Base-by-base conservation (phyloP, 2,888 invertebrate genomes). In the Pristionchus japonicus region DNA sequence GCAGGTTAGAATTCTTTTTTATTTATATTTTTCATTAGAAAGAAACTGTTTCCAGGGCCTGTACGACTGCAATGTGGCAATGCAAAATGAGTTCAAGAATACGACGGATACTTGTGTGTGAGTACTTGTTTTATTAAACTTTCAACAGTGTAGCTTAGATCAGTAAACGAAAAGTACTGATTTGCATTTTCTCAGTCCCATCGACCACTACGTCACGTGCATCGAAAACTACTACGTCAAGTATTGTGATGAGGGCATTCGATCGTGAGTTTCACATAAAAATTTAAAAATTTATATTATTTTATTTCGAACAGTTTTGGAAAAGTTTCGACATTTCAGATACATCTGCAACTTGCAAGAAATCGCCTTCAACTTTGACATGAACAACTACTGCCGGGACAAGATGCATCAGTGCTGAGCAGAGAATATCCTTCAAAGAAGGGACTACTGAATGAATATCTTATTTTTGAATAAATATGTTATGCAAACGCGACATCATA, bases 291-390 rank as follows among this genome's bases (percentile, higher is more conserved):
- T n/a, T n/a, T n/a, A n/a, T n/a, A n/a, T n/a, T n/a, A n/a, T n/a
- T n/a, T n/a, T n/a, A n/a, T n/a, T n/a, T n/a, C n/a, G n/a, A n/a
- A n/a, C n/a, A n/a, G n/a, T n/a, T n/a, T 43, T 43, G 43, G 11
- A 43, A 11, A n/a, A n/a, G n/a, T n/a, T n/a, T n/a, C n/a, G n/a
- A n/a, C 17, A 20, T 77, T 74, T 1, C 77, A 77, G 77, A 11
- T 77, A 77, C 77, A 77, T 77, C 17, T 77, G 77, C 77, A 77
- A 77, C 77, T 47, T 43, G n/a, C 77, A 77, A 20, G 77, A 77
- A 27, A 77, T 77, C 77, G 77, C 77, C 77, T 77, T 77, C 43
- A 77, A 77, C 43, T 77, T 77, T 27, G 77, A 77, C 77, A 43
- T 77, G 77, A n/a, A 77, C 27, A n/a, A 47, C 40, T 27, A 15